Percentiles rank a stretch among this genome's conserved stretches.
These are phyloP conservation scores for Phortica magna DNA, from an alignment of 2,888 invertebrate genomes.

Conservation along the genomic window DNA sequence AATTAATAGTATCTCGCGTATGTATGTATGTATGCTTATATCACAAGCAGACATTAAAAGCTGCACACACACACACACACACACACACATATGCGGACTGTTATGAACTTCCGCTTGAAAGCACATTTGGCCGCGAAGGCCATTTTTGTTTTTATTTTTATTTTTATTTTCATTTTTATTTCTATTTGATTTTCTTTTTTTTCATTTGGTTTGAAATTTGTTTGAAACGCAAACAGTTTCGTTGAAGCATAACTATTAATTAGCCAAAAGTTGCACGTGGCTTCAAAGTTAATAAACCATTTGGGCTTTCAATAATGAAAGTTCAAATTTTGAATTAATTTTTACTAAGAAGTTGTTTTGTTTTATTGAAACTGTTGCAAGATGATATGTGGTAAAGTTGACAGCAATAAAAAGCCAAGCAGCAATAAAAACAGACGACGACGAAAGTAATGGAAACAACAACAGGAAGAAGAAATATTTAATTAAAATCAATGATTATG, in stretches of 20 bases:
- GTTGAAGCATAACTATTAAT: too few species aligned
- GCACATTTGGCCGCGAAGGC: too few species aligned
- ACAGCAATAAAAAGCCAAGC: constrained; percentile 30
- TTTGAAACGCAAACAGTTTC: neutral
- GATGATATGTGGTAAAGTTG: neutral
- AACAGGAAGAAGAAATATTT: constrained; percentile 78
- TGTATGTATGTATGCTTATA: neutral
- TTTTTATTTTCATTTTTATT: neutral
- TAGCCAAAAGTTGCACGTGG: too few species aligned
- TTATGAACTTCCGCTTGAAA: too few species aligned
- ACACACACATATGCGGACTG: too few species aligned
- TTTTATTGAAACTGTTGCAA: neutral
- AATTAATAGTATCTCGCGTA: constrained; percentile 21
- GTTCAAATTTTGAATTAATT: too few species aligned
- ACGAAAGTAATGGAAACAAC: constrained; percentile 58
- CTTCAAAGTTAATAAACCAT: too few species aligned
- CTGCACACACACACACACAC: neutral
- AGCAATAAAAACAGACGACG: constrained; percentile 46
- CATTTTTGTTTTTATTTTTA: neutral
- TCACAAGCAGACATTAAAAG: constrained; percentile 3
- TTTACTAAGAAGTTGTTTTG: too few species aligned
- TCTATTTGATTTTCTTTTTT: neutral
- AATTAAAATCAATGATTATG: constrained; percentile 77
- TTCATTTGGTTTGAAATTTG: neutral
- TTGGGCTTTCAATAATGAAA: too few species aligned